Base-by-base conservation (phyloP, 2,797 vertebrate genomes). In the Myotis vivesi region DNA sequence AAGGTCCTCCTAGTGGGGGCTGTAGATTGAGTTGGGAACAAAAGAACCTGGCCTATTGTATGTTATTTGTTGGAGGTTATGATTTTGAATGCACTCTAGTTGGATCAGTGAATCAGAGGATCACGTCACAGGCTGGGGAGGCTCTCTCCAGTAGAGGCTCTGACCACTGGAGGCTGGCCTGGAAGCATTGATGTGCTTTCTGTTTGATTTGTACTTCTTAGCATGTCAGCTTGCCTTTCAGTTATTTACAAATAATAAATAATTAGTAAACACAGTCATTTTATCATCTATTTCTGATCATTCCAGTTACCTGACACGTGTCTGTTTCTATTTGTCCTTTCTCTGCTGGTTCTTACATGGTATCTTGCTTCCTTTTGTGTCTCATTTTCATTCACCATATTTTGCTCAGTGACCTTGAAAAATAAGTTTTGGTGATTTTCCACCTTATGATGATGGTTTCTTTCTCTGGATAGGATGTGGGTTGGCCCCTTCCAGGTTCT, bases 321-420 rank as follows among this genome's bases (percentile, higher is more conserved):
- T 59, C n/a, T 49, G 16, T 91, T 79, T 87, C n/a, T 66, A 12
- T 82, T 77, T 77, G 1, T 69, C 25, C 75, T 81, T 46, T 92
- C 44, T 49, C 46, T 33, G 41, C 28, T 91, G 20, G 5, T 86
- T 83, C 38, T 80, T 80, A 55, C 9, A 30, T 49, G 38, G 8
- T 33, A 12, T 73, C 23, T 73, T 73, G 2, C 28, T 87, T 77
- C 28, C 11, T 86, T 91, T 93, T 68, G 2, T 17, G 3, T 57
- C 4, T 79, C 51, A 46, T 76, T 89, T 95, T 93, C 4, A 13
- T 73, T 92, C 12, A 46, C 28, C 33, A 10, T 64, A 17, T 80
- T 91, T 91, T 93, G 3, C 13, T 93, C 11, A 89, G 17, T 82
- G 33, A 53, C 75, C 41, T 95, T 49, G 38, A 72, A 93, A 89